Evolutionary conservation across 2,797 vertebrate genomes (phyloP).

Genomic region (Sciaenops ocellatus): DNA sequence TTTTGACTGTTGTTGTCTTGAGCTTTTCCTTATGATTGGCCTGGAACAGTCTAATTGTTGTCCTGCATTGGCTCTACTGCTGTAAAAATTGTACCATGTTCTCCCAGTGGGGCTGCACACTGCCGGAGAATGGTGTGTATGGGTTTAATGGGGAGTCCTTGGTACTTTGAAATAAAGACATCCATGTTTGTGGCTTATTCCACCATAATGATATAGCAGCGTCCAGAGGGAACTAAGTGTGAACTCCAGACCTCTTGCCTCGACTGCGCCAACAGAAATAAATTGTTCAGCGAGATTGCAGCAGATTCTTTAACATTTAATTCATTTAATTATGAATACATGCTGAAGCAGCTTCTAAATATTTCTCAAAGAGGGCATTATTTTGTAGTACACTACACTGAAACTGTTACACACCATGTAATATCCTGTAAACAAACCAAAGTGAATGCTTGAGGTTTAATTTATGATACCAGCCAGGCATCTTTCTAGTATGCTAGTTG

Average conservation of each 20-base stretch:
- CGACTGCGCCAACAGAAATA: constrained; percentile 47
- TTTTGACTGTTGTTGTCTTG: not conserved
- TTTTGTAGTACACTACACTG: not conserved
- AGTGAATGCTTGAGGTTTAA: not conserved
- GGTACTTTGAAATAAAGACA: constrained; percentile 49
- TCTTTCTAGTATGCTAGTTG: not conserved
- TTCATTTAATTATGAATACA: not conserved
- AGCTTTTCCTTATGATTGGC: not conserved
- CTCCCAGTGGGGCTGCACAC: constrained; percentile 23
- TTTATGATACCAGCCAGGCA: not conserved
- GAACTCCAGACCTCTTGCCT: constrained; percentile 49
- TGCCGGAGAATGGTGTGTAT: constrained; percentile 14
- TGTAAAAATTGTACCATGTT: constrained; percentile 4
- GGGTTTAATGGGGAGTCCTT: constrained; percentile 49
- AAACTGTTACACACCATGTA: not conserved
- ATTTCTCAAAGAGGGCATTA: not conserved
- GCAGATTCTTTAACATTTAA: constrained; percentile 46
- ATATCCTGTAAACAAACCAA: not conserved
- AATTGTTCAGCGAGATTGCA: constrained; percentile 49
- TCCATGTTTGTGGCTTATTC: constrained; percentile 47
- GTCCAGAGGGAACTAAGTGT: constrained; percentile 34
- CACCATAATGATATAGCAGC: constrained; percentile 53
- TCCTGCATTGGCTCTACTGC: not conserved
- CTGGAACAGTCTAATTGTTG: not conserved
- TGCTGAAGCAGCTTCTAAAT: not conserved